These are phyloP conservation scores for Trilocha varians DNA, from an alignment of 2,888 invertebrate species.

Conservation along the genomic window DNA sequence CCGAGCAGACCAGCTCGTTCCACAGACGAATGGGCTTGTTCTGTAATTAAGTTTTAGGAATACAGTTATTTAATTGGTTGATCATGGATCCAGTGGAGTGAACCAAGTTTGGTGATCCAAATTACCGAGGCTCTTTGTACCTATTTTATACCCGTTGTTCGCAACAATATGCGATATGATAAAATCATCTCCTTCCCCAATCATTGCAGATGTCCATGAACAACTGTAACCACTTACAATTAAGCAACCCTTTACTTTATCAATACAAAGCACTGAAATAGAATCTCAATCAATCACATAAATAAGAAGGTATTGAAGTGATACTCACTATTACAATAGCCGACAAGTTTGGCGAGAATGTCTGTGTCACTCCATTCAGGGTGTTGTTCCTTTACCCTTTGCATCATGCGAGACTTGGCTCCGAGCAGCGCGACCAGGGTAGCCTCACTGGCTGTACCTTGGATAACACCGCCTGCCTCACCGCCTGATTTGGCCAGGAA, in stretches of 20 bases:
- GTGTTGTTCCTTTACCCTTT: slow-evolving; percentile 78
- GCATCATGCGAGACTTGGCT: slow-evolving; percentile 83
- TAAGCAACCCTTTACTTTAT: no score
- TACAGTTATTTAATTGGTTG: not conserved
- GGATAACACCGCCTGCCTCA: slow-evolving; percentile 91
- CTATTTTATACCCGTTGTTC: no score
- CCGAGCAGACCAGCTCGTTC: slow-evolving; percentile 93
- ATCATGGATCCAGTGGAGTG: no score
- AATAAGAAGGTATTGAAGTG: not conserved
- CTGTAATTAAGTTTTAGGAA: slow-evolving; percentile 47
- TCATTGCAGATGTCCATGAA: no score
- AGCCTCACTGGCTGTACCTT: slow-evolving; percentile 96
- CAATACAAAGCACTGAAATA: not conserved
- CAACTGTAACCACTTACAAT: no score
- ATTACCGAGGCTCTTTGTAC: no score
- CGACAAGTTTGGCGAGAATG: slow-evolving; percentile 85
- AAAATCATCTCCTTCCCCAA: no score
- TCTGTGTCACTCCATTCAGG: slow-evolving; percentile 83
- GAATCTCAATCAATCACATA: no score
- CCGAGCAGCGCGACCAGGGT: slow-evolving; percentile 94
- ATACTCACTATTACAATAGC: slow-evolving; percentile 86
- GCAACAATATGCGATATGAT: no score
- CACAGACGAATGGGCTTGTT: slow-evolving; percentile 94
- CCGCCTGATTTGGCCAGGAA: slow-evolving; percentile 89
- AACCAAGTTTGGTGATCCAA: no score